phyloP scores from a whole-genome alignment of 2,797 vertebrate genomes.

The Pterois miles region DNA sequence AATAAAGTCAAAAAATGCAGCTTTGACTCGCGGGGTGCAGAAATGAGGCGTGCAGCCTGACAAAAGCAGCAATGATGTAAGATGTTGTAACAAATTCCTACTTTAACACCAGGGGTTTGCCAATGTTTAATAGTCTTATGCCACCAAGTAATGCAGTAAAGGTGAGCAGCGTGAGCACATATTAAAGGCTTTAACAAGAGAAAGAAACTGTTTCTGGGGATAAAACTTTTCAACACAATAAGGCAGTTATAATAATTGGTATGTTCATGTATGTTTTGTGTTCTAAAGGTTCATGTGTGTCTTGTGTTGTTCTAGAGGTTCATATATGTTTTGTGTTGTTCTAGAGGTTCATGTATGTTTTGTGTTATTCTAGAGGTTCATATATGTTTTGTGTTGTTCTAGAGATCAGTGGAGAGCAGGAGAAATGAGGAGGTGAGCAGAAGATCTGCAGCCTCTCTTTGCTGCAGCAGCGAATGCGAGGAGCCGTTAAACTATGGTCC shows the following conservation, averaged over 20 bases:
- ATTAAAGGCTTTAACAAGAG: not conserved
- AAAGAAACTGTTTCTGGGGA: not conserved
- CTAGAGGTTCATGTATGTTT: conserved; percentile 28
- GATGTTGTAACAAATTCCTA: conserved; percentile 24
- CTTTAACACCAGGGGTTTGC: conserved; percentile 14
- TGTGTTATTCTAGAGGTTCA: conserved; percentile 27
- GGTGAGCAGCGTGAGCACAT: not conserved
- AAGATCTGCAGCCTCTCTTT: conserved; percentile 41
- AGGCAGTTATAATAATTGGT: not conserved
- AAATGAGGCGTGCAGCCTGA: conserved; percentile 16
- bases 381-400: not conserved
- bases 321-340: not conserved
- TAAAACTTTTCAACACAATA: not conserved
- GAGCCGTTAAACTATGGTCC: conserved; percentile 79
- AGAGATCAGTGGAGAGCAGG: conserved; percentile 61
- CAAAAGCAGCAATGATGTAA: conserved; percentile 40
- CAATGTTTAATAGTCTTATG: conserved; percentile 21
- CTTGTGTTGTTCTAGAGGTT: too few species aligned
- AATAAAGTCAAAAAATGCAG: conserved; percentile 44
- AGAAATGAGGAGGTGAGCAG: conserved; percentile 52
- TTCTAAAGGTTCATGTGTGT: conserved; percentile 24
- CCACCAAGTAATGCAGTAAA: not conserved
- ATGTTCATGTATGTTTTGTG: too few species aligned
- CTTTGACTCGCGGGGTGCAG: conserved; percentile 2
- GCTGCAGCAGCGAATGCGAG: conserved; percentile 49